phyloP scores from a whole-genome alignment of 2,888 invertebrate species.

The Galeruca laticollis region DNA sequence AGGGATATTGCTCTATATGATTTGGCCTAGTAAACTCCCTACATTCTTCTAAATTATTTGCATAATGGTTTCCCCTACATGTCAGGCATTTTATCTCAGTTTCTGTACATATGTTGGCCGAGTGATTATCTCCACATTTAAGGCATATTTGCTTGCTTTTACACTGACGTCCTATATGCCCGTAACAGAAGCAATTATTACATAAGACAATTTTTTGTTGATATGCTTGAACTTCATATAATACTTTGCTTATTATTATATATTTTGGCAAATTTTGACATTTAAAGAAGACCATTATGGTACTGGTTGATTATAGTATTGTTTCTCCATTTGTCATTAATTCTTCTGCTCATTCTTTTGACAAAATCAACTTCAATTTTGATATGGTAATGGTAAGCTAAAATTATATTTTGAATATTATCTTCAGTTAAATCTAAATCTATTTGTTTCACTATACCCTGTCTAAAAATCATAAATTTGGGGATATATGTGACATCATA shows the following conservation, averaged over 20 bases:
- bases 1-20: too few species aligned
- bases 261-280: conserved; percentile 7
- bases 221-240: background rate
- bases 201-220: background rate
- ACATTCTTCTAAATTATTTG: too few species aligned
- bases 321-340: background rate
- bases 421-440: conserved; percentile 5
- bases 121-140: background rate
- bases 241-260: background rate
- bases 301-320: conserved; percentile 2
- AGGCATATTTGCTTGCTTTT: background rate
- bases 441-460: too few species aligned
- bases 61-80: too few species aligned
- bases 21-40: too few species aligned
- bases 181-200: background rate
- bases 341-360: conserved; percentile 11
- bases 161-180: too few species aligned
- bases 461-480: too few species aligned
- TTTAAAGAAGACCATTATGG: background rate
- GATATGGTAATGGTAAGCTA: conserved; percentile 4
- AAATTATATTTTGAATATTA: background rate
- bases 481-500: too few species aligned
- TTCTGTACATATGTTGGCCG: too few species aligned
- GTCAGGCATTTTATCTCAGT: too few species aligned
- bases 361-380: conserved; percentile 19